Percentiles rank a stretch among this genome's conserved stretches.
Conservation (phyloP, 2,888 invertebrate species). For the Strigamia maritima region DNA sequence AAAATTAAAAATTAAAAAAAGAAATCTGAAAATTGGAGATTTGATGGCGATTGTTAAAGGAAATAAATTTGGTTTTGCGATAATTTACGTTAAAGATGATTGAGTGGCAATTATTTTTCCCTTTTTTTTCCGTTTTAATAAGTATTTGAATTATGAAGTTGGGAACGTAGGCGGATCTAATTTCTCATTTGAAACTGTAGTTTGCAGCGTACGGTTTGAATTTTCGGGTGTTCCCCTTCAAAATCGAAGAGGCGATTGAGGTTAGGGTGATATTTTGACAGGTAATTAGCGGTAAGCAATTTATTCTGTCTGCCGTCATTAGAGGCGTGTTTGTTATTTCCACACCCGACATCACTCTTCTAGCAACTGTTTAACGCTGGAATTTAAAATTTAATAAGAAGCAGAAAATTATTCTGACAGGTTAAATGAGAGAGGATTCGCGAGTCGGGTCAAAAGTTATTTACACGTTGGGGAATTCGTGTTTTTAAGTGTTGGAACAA, state of each 20-base stretch:
- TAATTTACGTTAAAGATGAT: not conserved
- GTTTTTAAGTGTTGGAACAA: no score
- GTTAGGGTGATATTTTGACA: not conserved
- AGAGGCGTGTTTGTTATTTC: not conserved
- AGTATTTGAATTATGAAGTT: not conserved
- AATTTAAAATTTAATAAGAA: not conserved
- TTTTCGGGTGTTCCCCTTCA: not conserved
- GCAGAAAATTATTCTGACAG: not conserved
- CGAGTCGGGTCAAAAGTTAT: not conserved
- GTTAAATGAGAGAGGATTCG: not conserved
- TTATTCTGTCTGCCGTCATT: conserved; percentile 4
- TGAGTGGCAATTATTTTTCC: not conserved
- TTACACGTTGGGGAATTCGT: no score
- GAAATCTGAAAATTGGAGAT: no score
- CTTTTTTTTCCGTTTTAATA: not conserved
- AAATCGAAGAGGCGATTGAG: conserved; percentile 4
- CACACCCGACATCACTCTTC: not conserved
- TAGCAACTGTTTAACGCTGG: not conserved
- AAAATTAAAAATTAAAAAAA: no score
- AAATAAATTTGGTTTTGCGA: no score
- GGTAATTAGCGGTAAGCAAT: not conserved
- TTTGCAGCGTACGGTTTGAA: not conserved
- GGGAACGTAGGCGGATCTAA: not conserved
- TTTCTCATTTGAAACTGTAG: not conserved
- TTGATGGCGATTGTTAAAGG: no score